phyloP scores from a whole-genome alignment of 2,888 invertebrate species.

The Capitulum mitella region DNA sequence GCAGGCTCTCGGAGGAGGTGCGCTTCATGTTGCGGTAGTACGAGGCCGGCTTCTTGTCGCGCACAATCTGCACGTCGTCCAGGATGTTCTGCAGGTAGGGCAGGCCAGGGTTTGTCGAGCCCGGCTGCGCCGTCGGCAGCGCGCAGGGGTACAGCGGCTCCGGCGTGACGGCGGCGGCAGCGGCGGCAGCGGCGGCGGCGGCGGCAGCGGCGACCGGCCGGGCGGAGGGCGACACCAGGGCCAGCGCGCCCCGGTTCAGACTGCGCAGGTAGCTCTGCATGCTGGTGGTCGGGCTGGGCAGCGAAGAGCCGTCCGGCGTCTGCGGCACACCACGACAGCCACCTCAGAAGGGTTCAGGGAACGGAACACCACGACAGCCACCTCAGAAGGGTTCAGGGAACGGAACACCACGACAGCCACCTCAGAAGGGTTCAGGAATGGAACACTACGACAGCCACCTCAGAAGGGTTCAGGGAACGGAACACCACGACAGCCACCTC shows the following conservation, averaged over 20 bases:
- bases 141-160: not conserved
- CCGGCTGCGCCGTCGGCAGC: not conserved
- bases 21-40: not conserved
- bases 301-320: not conserved
- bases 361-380: too few relatives aligned
- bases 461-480: too few relatives aligned
- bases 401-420: too few relatives aligned
- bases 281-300: slow-evolving; percentile 1
- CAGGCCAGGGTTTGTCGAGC: slow-evolving; percentile 5
- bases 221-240: not conserved
- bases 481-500: too few relatives aligned
- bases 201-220: not conserved
- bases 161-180: not conserved
- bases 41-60: not conserved
- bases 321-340: not conserved
- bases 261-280: slow-evolving; percentile 4
- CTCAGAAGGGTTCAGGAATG: too few relatives aligned
- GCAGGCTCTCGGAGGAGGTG: not conserved
- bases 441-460: too few relatives aligned
- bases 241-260: not conserved
- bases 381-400: too few relatives aligned
- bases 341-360: too few relatives aligned
- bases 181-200: not conserved
- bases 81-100: slow-evolving; percentile 26
- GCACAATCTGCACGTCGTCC: slow-evolving; percentile 19